Percentiles rank a stretch among this genome's conserved stretches.
Evolutionary conservation across 2,888 invertebrate genomes (phyloP).

Genomic region (Yponomeuta sedellus): DNA sequence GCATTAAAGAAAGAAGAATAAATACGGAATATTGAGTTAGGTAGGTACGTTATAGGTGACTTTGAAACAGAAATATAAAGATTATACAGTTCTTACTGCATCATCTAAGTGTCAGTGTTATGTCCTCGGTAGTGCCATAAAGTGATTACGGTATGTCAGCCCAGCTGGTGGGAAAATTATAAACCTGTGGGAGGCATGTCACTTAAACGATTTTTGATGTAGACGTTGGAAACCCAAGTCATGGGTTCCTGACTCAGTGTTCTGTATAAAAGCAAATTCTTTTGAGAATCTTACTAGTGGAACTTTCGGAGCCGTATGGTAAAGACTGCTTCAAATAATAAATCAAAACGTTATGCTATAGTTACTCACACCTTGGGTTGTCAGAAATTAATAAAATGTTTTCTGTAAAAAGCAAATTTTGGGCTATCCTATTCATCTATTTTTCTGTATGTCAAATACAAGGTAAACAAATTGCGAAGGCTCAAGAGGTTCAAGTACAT

Average conservation of each 20-base stretch:
- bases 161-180: background rate
- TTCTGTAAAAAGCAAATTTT: slow-evolving; percentile 24
- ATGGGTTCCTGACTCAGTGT: background rate
- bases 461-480: slow-evolving; percentile 35
- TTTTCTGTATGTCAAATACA: slow-evolving; percentile 38
- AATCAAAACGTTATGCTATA: too few relatives aligned
- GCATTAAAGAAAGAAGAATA: too few relatives aligned
- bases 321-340: background rate
- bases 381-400: slow-evolving; percentile 28
- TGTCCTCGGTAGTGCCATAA: background rate
- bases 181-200: slow-evolving; percentile 29
- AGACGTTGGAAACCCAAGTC: background rate
- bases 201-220: slow-evolving; percentile 41
- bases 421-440: slow-evolving; percentile 31
- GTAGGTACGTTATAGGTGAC: too few relatives aligned
- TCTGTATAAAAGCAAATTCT: background rate
- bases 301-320: background rate
- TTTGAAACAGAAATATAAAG: too few relatives aligned
- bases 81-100: background rate
- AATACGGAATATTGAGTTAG: too few relatives aligned
- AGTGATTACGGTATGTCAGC: background rate
- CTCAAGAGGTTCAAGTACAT: slow-evolving; percentile 52
- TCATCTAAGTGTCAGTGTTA: background rate
- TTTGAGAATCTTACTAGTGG: background rate
- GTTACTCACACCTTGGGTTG: too few relatives aligned